Evolutionary conservation across 2,797 vertebrate genomes (phyloP).

Genomic region (Acrossocheilus wenchowensis): DNA sequence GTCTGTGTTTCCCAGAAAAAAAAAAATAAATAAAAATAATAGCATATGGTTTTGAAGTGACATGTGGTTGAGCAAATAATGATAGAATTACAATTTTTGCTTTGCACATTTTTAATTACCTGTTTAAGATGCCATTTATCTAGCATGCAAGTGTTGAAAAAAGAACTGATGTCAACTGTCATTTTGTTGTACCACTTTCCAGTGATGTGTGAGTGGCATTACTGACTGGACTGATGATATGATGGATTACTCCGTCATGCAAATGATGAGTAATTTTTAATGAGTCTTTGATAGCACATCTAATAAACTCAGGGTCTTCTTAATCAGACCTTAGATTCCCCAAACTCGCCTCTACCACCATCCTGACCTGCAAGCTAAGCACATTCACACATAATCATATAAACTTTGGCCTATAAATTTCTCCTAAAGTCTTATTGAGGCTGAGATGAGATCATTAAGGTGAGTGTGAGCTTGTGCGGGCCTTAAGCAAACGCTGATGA

Average conservation of each 20-base stretch:
- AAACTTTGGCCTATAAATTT: constrained; percentile 75
- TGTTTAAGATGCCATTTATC: background rate
- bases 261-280: constrained; percentile 52
- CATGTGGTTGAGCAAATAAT: background rate
- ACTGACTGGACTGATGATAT: constrained; percentile 38
- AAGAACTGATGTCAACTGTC: constrained; percentile 40
- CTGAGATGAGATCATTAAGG: constrained; percentile 74
- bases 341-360: background rate
- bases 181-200: constrained; percentile 27
- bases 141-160: background rate
- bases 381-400: constrained; percentile 74
- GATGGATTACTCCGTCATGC: constrained; percentile 43
- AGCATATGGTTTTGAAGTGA: background rate
- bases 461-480: constrained; percentile 60
- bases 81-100: background rate
- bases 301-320: constrained; percentile 38
- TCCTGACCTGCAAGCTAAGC: constrained; percentile 74
- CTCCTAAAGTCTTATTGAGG: constrained; percentile 64
- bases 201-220: constrained; percentile 45
- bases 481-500: constrained; percentile 73
- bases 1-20: background rate
- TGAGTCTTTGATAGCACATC: constrained; percentile 32
- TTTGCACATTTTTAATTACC: background rate
- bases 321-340: constrained; percentile 38
- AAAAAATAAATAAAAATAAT: background rate